phyloP scores from a whole-genome alignment of 2,888 invertebrate species.

The Orchesellides sinensis region DNA sequence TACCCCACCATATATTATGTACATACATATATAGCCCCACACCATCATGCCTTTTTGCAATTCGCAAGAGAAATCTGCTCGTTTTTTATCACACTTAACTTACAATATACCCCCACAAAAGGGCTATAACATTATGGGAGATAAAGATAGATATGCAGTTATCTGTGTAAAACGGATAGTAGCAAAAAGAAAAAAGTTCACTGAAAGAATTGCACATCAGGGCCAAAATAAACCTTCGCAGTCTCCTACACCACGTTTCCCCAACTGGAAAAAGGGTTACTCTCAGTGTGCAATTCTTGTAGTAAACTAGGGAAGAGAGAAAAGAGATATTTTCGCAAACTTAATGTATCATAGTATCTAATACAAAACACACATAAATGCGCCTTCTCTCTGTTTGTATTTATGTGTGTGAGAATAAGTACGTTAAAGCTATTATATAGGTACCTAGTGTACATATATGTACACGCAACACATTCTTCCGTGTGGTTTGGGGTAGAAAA shows the following conservation, averaged over 20 bases:
- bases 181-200: conserved; percentile 26
- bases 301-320: neutral
- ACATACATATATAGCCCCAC: too few relatives aligned
- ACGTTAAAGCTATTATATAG: too few relatives aligned
- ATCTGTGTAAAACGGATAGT: too few relatives aligned
- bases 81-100: conserved; percentile 46
- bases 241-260: neutral
- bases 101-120: conserved; percentile 34
- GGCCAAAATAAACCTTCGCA: conserved; percentile 43
- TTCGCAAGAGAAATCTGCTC: conserved; percentile 24
- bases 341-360: neutral
- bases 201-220: conserved; percentile 41
- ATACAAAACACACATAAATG: neutral
- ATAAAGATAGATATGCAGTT: conserved; percentile 27
- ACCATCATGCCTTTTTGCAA: conserved; percentile 33
- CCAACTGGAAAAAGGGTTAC: neutral
- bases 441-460: neutral
- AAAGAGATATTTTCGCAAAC: conserved; percentile 22
- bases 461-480: too few relatives aligned
- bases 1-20: too few relatives aligned
- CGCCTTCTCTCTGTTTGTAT: too few relatives aligned
- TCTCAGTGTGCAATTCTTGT: neutral
- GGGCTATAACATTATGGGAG: conserved; percentile 37
- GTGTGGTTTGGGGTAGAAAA: neutral
- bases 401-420: too few relatives aligned